Base-by-base conservation (phyloP, 2,797 vertebrate genomes). In the Liparis tanakae region DNA sequence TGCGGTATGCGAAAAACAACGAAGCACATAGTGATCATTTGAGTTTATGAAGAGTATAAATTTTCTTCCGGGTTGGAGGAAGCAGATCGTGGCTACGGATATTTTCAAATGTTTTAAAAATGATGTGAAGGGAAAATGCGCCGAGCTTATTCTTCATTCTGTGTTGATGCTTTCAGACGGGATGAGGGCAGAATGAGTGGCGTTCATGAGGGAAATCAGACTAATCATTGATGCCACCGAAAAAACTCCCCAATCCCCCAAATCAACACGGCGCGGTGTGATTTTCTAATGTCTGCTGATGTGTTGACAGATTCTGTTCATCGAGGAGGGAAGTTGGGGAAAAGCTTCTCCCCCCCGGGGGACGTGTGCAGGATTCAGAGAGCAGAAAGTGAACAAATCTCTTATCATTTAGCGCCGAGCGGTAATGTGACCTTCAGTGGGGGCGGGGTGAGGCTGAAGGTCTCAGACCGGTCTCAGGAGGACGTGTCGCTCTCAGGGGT, bases 301-400 rank as follows among this genome's bases (percentile, higher is more conserved):
- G 80, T 89, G 86, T 83, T 91, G 88, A 90, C 87, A 90, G 74
- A 90, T 82, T 79, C 81, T 87, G 73, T 83, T 90, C 83, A 88
- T 87, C 87, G 83, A 81, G 77, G 79, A 83, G 78, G 55, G 82
- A 89, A 87, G 75, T 55, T 56, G 83, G 83, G 83, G 85, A 86
- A 87, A 88, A 50, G 80, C 79, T 79, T 56, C 61, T 33, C 4
- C 7, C 80, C 80, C 81, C 55, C 73, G 1, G 43, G 75, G 81
- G 81, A 72, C 54, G 58, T 51, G 72, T 68, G 75, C 68, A 64
- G 84, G 71, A 89, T 46, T 74, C 82, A 85, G 56, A 72, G 74
- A 81, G 79, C 72, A 66, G 64, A 89, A 80, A 89, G 74, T 61
- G 81, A 82, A 85, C 85, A 72, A 56, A 76, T 74, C 85, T 88